These are phyloP conservation scores for Scomber japonicus DNA, from an alignment of 2,113 vertebrate species.

Conservation along the genomic window DNA sequence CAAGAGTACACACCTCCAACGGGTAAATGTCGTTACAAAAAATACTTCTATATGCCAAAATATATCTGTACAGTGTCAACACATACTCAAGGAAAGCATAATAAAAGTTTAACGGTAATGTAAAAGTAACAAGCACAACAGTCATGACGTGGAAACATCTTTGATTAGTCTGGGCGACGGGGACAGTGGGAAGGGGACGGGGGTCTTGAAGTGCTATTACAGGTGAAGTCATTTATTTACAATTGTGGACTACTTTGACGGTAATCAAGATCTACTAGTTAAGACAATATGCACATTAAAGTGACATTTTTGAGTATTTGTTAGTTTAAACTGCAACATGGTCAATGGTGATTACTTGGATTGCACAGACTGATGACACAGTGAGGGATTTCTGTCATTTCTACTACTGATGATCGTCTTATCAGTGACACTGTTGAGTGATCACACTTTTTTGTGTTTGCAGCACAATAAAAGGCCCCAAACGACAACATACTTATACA, in stretches of 20 bases:
- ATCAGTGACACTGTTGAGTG: constrained; percentile 38
- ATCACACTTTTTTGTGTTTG: constrained; percentile 68
- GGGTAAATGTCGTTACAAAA: constrained; percentile 81
- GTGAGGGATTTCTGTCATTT: constrained; percentile 53
- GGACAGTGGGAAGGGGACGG: constrained; percentile 15
- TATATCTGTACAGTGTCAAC: constrained; percentile 87
- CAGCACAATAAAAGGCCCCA: constrained; percentile 69
- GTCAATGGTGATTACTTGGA: constrained; percentile 40
- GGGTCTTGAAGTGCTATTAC: constrained; percentile 53
- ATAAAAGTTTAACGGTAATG: constrained; percentile 50
- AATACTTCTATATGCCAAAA: constrained; percentile 88
- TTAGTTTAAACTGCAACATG: constrained; percentile 50
- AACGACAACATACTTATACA: constrained; percentile 56
- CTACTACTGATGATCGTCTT: constrained; percentile 57
- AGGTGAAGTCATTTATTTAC: constrained; percentile 69
- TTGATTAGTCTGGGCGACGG: constrained; percentile 20
- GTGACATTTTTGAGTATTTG: constrained; percentile 56
- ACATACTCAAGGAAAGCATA: constrained; percentile 61
- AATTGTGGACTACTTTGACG: constrained; percentile 50
- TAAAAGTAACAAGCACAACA: constrained; percentile 46
- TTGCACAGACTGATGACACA: constrained; percentile 66
- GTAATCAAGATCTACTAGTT: constrained; percentile 46
- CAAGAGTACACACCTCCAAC: constrained; percentile 68
- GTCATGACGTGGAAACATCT: constrained; percentile 41
- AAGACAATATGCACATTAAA: constrained; percentile 58